phyloP scores from a whole-genome alignment of 2,888 invertebrate species.

The Eristalinus aeneus region DNA sequence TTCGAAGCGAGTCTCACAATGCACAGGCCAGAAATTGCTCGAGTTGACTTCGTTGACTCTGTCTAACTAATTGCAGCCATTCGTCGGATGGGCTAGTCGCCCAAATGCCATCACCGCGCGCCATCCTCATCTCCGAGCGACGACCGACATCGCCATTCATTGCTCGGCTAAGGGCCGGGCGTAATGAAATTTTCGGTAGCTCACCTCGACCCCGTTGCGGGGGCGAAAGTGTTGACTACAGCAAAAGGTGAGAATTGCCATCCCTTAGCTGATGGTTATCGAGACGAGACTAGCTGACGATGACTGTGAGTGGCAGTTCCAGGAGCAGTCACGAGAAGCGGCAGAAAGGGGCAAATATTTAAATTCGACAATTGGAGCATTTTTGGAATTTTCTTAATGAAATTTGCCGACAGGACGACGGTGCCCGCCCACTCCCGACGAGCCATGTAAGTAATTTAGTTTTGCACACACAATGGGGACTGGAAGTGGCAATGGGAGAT shows the following conservation, averaged over 20 bases:
- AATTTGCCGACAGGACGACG: constrained; percentile 13
- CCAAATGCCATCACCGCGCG: neutral
- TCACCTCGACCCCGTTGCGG: neutral
- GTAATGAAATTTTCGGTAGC: constrained; percentile 12
- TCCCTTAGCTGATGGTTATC: constrained; percentile 48
- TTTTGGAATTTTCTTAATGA: constrained; percentile 45
- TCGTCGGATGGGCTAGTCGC: neutral
- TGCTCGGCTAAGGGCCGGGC: neutral
- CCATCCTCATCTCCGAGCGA: neutral
- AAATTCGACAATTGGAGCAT: constrained; percentile 39
- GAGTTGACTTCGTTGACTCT: constrained; percentile 26
- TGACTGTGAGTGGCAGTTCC: neutral
- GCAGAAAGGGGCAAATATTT: constrained; percentile 23
- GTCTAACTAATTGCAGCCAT: constrained; percentile 42
- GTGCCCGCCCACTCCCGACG: neutral
- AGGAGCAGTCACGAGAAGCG: neutral
- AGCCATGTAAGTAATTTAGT: constrained; percentile 43
- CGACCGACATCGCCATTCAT: neutral
- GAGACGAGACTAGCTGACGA: constrained; percentile 36
- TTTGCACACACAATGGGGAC: neutral
- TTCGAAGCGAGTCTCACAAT: constrained; percentile 3
- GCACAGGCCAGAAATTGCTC: neutral
- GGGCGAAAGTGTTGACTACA: constrained; percentile 17
- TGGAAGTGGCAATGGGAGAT: constrained; percentile 30
- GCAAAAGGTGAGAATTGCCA: constrained; percentile 59